These are phyloP conservation scores for Capra hircus DNA, from an alignment of 2,113 vertebrate species.

Conservation along the genomic window DNA sequence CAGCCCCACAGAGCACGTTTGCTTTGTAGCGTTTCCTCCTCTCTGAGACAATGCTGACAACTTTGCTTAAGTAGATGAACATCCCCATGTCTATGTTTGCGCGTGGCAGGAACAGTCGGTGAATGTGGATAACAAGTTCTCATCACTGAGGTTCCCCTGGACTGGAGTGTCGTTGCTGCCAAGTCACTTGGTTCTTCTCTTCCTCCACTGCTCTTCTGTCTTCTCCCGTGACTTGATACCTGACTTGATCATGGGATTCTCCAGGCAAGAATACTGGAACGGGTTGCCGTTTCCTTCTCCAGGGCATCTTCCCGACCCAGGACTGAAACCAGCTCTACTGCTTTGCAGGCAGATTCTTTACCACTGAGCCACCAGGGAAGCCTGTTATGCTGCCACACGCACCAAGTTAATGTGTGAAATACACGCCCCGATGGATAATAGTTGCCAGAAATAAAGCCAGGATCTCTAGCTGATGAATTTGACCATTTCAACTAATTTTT, in stretches of 20 bases:
- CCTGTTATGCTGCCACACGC: not conserved
- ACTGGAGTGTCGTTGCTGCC: rapidly evolving
- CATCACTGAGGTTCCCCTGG: not conserved
- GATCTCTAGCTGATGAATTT: not conserved
- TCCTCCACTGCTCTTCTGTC: rapidly evolving
- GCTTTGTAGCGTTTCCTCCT: not conserved
- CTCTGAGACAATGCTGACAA: not conserved
- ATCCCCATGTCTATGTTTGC: not conserved
- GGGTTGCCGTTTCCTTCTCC: not conserved
- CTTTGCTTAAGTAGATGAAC: not conserved
- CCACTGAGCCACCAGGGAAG: not conserved
- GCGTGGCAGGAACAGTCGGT: rapidly evolving
- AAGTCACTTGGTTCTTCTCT: not conserved
- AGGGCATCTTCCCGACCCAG: not conserved
- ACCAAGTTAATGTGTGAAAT: not conserved
- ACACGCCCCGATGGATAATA: rapidly evolving
- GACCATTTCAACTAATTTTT: not conserved
- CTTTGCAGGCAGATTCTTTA: not conserved
- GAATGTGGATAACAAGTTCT: not conserved
- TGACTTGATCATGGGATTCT: not conserved
- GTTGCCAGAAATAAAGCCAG: not conserved
- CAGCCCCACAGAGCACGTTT: not conserved
- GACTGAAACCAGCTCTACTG: not conserved
- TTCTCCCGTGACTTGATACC: rapidly evolving
- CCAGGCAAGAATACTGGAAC: not conserved